Evolutionary conservation across 2,113 vertebrate species (phyloP).

Genomic region (Onychostoma macrolepis): DNA sequence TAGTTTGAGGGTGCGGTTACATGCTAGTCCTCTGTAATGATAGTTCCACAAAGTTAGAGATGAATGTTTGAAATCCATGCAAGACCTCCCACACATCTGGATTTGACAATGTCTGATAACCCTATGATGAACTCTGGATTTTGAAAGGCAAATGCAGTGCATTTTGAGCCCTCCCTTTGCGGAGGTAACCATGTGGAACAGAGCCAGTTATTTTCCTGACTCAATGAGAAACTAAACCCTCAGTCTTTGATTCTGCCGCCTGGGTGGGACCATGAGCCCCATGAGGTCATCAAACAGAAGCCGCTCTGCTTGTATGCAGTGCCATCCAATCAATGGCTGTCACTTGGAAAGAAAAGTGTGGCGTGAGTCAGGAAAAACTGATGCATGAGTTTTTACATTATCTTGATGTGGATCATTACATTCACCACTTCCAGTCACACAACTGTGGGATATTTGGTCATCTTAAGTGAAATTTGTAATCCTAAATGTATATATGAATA

Average conservation of each 20-base stretch:
- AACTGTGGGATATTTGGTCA: not conserved
- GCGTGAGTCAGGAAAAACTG: not conserved
- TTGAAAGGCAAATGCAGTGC: not conserved
- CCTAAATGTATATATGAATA: not conserved
- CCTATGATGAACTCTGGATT: slow-evolving; percentile 12
- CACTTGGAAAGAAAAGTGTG: not conserved
- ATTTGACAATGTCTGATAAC: not conserved
- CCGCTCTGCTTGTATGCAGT: not conserved
- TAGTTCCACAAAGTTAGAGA: not conserved
- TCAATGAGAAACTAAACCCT: slow-evolving; percentile 30
- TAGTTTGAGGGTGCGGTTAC: not conserved
- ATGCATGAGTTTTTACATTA: not conserved
- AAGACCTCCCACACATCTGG: slow-evolving; percentile 22
- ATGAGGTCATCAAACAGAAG: slow-evolving; percentile 28
- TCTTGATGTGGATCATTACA: not conserved
- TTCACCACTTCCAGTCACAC: not conserved
- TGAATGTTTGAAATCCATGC: not conserved
- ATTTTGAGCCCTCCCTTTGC: not conserved
- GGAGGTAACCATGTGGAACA: slow-evolving; percentile 30
- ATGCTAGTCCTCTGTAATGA: not conserved
- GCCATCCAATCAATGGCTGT: slow-evolving; percentile 10
- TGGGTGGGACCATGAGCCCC: slow-evolving; percentile 4
- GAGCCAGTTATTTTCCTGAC: slow-evolving; percentile 27
- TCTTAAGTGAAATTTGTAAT: not conserved
- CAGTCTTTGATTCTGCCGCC: slow-evolving; percentile 24